A percentile compares a stretch with the other conserved stretches of the same genome.
These are phyloP conservation scores for Rhea americana DNA, from an alignment of 2,113 vertebrate species.

Conservation along the genomic window DNA sequence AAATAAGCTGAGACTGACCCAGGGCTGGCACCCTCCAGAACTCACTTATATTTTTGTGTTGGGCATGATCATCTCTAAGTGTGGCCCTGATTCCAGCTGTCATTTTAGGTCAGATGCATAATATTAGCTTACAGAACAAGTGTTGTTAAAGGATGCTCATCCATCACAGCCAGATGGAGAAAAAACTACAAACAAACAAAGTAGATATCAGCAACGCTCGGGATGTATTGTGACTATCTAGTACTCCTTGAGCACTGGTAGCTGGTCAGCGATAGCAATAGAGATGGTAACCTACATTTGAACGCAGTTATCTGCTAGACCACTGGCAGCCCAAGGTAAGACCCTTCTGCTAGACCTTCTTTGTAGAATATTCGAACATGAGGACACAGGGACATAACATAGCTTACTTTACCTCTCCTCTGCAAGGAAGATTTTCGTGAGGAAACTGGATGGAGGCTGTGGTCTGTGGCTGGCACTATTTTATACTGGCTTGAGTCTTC, in stretches of 20 bases:
- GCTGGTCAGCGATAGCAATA: not conserved
- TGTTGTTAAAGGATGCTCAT: slow-evolving; percentile 54
- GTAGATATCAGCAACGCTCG: not conserved
- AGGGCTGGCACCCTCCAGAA: slow-evolving; percentile 68
- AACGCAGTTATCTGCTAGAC: not conserved
- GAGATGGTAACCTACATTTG: not conserved
- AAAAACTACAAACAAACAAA: slow-evolving; percentile 29
- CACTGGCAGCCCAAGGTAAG: not conserved
- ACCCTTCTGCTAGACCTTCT: not conserved
- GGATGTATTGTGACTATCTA: not conserved
- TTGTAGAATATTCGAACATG: not conserved
- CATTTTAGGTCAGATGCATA: slow-evolving; percentile 66
- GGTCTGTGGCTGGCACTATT: not conserved
- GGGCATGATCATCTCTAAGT: slow-evolving; percentile 54
- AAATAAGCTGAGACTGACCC: slow-evolving; percentile 71
- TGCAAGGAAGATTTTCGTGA: not conserved
- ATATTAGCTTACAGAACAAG: slow-evolving; percentile 63
- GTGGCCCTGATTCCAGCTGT: slow-evolving; percentile 68
- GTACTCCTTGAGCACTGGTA: not conserved
- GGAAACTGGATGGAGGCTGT: not conserved
- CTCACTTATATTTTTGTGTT: slow-evolving; percentile 59
- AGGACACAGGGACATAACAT: not conserved
- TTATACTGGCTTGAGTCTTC: not conserved
- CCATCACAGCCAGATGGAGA: slow-evolving; percentile 46
- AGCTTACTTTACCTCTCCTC: not conserved